Conservation (phyloP, 2,888 invertebrate genomes). For the Achlya flavicornis region DNA sequence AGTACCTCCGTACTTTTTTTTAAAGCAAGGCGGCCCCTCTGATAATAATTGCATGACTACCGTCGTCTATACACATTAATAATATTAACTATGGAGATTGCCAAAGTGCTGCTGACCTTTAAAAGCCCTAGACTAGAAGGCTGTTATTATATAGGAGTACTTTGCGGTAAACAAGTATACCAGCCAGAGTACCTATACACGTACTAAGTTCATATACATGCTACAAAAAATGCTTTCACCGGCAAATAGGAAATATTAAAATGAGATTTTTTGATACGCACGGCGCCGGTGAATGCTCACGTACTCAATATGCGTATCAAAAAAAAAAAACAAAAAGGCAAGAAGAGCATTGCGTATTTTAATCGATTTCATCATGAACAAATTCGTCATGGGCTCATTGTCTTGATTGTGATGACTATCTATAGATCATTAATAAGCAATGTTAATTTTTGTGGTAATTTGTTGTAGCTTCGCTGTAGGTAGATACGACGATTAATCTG, state of each 20-base stretch:
- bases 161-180: too few species aligned
- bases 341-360: slow-evolving; percentile 12
- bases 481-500: background rate
- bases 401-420: slow-evolving; percentile 8
- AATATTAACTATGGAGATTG: background rate
- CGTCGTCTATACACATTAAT: slow-evolving; percentile 13
- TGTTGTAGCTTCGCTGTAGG: background rate
- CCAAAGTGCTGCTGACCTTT: too few species aligned
- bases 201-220: slow-evolving; percentile 13
- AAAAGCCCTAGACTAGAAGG: too few species aligned
- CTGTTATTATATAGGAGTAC: too few species aligned
- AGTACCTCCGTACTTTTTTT: too few species aligned
- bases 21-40: too few species aligned
- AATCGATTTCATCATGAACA: slow-evolving; percentile 13
- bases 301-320: slow-evolving; percentile 30
- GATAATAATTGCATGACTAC: too few species aligned
- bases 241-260: slow-evolving; percentile 28
- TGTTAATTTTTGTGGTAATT: slow-evolving; percentile 5
- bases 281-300: slow-evolving; percentile 26
- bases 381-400: slow-evolving; percentile 12
- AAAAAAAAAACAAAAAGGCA: slow-evolving; percentile 14
- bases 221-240: slow-evolving; percentile 34
- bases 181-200: slow-evolving; percentile 1
- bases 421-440: slow-evolving; percentile 11
- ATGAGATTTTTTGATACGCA: slow-evolving; percentile 31